Conservation (phyloP, 1,140 invertebrate genomes). For the Zaprionus vittiger region DNA sequence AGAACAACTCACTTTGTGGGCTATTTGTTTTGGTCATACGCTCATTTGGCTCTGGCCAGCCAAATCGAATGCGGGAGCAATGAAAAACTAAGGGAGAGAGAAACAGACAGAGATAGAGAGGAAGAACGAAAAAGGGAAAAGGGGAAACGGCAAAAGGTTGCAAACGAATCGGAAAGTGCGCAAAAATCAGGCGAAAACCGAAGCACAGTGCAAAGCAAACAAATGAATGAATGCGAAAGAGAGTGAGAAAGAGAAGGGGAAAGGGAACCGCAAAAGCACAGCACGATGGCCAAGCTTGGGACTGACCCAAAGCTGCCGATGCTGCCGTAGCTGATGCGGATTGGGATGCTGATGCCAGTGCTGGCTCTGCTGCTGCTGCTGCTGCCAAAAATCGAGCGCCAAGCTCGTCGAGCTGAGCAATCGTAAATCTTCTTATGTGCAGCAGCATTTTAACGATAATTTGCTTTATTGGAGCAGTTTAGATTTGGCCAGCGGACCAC, state of each 20-base stretch:
- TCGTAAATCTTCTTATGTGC: conserved; percentile 83
- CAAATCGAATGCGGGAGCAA: conserved; percentile 60
- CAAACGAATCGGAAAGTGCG: conserved; percentile 44
- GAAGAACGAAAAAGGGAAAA: conserved; percentile 3
- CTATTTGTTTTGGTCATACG: conserved; percentile 83
- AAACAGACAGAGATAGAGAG: conserved; percentile 1
- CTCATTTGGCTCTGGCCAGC: conserved; percentile 66
- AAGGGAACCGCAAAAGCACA: conserved; percentile 68
- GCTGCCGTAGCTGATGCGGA: conserved; percentile 20
- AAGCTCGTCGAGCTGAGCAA: conserved; percentile 71
- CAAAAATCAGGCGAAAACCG: conserved; percentile 65
- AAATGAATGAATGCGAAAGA: conserved; percentile 5
- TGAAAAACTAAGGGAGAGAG: conserved; percentile 37
- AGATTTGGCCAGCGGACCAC: conserved; percentile 73
- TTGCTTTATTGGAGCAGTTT: conserved; percentile 83
- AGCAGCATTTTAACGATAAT: conserved; percentile 83
- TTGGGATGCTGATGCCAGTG: not conserved
- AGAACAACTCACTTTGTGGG: conserved; percentile 80
- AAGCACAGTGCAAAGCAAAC: conserved; percentile 61
- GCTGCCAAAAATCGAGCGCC: conserved; percentile 58
- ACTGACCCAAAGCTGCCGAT: conserved; percentile 1
- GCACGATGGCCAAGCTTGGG: conserved; percentile 49
- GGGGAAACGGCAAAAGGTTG: conserved; percentile 58
- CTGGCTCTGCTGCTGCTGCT: conserved; percentile 11
- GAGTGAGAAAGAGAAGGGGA: not conserved